Evolutionary conservation across 2,888 invertebrate genomes (phyloP), one percentile per base, ranked within the genome.

Genomic region (Diarsia mendica): DNA sequence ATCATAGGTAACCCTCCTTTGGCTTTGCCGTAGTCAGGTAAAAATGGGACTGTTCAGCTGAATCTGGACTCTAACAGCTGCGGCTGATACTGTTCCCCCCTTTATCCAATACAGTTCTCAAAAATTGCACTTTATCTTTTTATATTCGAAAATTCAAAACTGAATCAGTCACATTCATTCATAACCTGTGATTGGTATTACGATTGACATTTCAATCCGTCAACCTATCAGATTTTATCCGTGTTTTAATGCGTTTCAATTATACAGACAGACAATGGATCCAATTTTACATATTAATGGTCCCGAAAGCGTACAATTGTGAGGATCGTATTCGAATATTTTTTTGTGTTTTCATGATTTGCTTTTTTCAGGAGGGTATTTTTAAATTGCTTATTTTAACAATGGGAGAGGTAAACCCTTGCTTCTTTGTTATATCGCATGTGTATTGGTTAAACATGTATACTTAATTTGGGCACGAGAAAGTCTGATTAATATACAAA

Each of bases 211-310:
- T 72, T 84, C 72, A 83, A 70, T 80, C 69, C 63, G 81, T 75
- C 77, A 72, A 76, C 75, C 63, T 75, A 84, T 81, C 75, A 58
- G 83, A 84, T 83, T 78, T 72, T 74, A 77, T 80, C 64, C 60
- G 78, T 39, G 61, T 78, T 82, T 78, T 77, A 79, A 84, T 79
- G 74, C 72, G 66, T 80, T 79, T 77, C 77, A 80, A 80, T 76
- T 67, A 71, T 18, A 23, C 39, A 23, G 53, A 23, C 68, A 60
- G 70, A 80, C 67, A 82, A 73, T 77, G 70, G 67, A 68, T 66
- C 53, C 77, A 23, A 73, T 83, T 83, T 83, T 67, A 72, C 84
- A 84, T 85, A 86, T 82, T 72, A 60, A 71, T 80, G 75, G 67
- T 39, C 58, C 70, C 84, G 67, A 75, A 80, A 79, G 58, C 67